Evolutionary conservation across 2,888 invertebrate species (phyloP).

Genomic region (Parnassius smintheus): DNA sequence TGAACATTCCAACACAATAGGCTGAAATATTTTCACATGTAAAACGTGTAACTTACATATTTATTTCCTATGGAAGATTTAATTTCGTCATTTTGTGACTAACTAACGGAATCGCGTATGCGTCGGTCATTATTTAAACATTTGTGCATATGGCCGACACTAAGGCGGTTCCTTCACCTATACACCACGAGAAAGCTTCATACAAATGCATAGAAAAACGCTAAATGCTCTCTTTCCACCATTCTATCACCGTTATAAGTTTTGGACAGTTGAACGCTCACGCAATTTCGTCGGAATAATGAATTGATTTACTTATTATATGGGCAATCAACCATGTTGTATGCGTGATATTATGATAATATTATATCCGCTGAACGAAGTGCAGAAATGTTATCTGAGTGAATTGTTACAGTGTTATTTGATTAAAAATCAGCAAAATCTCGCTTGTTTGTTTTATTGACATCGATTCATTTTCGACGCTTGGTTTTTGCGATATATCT

Average conservation of each 20-base stretch:
- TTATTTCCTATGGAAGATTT: slow-evolving; percentile 78
- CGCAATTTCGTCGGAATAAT: slow-evolving; percentile 57
- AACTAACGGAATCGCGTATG: slow-evolving; percentile 64
- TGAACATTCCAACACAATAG: slow-evolving; percentile 37
- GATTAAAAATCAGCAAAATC: not conserved
- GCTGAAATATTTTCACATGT: slow-evolving; percentile 60
- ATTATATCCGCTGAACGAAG: slow-evolving; percentile 52
- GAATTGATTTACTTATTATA: slow-evolving; percentile 76
- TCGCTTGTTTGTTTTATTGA: not conserved
- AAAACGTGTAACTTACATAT: slow-evolving; percentile 69
- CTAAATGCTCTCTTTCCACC: slow-evolving; percentile 43
- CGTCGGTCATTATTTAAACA: slow-evolving; percentile 52
- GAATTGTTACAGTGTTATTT: slow-evolving; percentile 10
- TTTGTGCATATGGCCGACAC: slow-evolving; percentile 67
- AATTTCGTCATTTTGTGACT: slow-evolving; percentile 67
- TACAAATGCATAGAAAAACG: slow-evolving; percentile 51
- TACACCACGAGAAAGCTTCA: slow-evolving; percentile 41
- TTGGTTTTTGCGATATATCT: no score
- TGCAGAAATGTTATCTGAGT: slow-evolving; percentile 40
- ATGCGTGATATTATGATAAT: slow-evolving; percentile 63
- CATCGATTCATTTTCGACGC: slow-evolving; percentile 1
- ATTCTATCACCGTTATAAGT: slow-evolving; percentile 48
- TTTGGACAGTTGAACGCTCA: slow-evolving; percentile 57
- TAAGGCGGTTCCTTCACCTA: slow-evolving; percentile 56
- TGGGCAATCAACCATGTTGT: slow-evolving; percentile 70